Evolutionary conservation across 2,113 vertebrate genomes (phyloP), one percentile per base, ranked within the genome.

Genomic region (Cavia porcellus): DNA sequence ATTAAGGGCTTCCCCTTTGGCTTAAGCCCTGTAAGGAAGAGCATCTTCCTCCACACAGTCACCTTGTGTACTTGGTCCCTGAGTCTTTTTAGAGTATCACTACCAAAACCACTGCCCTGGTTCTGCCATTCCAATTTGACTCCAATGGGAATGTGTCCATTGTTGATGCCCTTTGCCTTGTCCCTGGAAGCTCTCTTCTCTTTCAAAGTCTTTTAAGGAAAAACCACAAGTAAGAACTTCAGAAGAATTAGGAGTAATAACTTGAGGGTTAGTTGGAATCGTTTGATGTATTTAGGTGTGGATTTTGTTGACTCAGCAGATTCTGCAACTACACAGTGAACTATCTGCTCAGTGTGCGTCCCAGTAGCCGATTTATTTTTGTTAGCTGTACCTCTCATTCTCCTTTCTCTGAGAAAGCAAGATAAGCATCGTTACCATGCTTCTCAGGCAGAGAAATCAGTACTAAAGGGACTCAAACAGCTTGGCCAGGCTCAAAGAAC

Each of bases 231-330:
- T 50, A 68, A 80, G 47, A 3, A 7, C 50, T 89, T 62, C 38
- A 35, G 64, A 83, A 89, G 84, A 93, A 92, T 92, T 61, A 80
- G 61, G 85, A 89, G 47, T 50, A 84, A 77, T n/a, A 52, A 19
- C 42, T 57, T 89, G 52, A 87, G 70, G 24, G 5, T 57, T 57
- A 14, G 64, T 35, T 68, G 82, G 72, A 75, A 25, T 64, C 35
- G 28, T 79, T 80, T 80, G 86, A 30, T 72, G 10, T 59, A 42
- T 84, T 96, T 91, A 75, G 62, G 57, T 61, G 38, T 93, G 55
- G 64, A n/a, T 89, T 92, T 93, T 91, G 87, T 77, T 32, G 80
- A 77, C 42, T 94, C 80, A 95, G n/a, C 77, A 32, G 52, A 93
- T 95, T 93, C 87, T 9, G 77, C 70, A 94, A 88, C 94, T 83